Evolutionary conservation across 2,113 vertebrate genomes (phyloP), one percentile per base, ranked within the genome.

Genomic region (Daubentonia madagascariensis): DNA sequence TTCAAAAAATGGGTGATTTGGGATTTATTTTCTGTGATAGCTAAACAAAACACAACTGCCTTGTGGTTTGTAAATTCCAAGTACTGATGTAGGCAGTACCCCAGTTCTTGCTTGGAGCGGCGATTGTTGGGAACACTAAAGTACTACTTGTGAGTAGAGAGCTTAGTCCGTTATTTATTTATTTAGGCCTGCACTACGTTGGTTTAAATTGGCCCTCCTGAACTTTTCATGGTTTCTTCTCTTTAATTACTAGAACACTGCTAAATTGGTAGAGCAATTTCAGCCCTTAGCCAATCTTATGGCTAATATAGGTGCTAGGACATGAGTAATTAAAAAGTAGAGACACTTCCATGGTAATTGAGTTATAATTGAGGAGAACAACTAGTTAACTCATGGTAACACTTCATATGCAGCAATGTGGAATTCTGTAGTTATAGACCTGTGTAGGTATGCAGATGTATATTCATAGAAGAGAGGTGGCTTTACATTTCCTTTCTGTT

Each of bases 61-160:
- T 25, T 45, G 3, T 16, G 12, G 35, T 13, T 25, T 45, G 30
- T 37, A 5, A 59, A 6, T 48, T 17, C 18, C 54, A 1, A 78
- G 14, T 22, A 1, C 30, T 30, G 30, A n/a, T 30, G 14, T 16
- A 5, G 32, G 23, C 8, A 7, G 37, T 2, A 22, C 6, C 8
- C 28, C 35, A 8, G 54, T 20, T 40, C 18, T 32, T 12, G 10
- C 4, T 30, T 45, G n/a, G 22, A 32, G 5, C 0, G 1, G 6
- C 40, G 57, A 43, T 4, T 61, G 25, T 52, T 1, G 2, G 20
- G 40, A 8, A 2, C 8, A 1, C 10, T n/a, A 13, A 6, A 2
- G 7, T 22, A 14, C 8, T 11, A 5, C 79, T 22, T 23, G 45
- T 4, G 7, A 75, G 20, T 12, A 32, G 16, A 76, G 17, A 6